phyloP scores from a whole-genome alignment of 2,888 invertebrate species.

The Diarsia mendica region DNA sequence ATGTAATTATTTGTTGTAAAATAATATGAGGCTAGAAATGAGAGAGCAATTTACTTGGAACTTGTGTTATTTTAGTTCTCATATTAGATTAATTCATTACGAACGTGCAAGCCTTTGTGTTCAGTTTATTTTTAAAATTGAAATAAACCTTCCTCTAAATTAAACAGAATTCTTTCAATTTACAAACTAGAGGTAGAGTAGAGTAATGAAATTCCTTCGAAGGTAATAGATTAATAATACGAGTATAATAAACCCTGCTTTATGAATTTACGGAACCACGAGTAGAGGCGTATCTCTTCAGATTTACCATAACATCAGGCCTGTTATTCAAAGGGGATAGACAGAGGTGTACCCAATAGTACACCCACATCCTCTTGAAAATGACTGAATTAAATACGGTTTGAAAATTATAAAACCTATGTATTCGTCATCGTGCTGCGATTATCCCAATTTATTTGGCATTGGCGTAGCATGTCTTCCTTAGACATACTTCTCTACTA shows the following conservation, averaged over 20 bases:
- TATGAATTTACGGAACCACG: background rate
- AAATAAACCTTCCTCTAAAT: conserved; percentile 4
- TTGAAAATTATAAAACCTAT: background rate
- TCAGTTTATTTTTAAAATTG: background rate
- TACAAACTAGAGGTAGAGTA: background rate
- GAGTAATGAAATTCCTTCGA: background rate
- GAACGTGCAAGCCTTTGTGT: background rate
- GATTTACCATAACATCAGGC: background rate
- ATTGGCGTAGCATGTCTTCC: too few species aligned
- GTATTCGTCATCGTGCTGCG: too few species aligned
- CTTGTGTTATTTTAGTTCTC: background rate
- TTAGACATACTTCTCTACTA: background rate
- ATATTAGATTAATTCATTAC: conserved; percentile 4
- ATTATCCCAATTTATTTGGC: background rate
- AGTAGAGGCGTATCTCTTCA: background rate
- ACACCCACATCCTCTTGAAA: background rate
- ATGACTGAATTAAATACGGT: background rate
- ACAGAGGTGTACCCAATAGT: background rate
- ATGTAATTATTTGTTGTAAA: conserved; percentile 1
- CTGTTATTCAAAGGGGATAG: background rate
- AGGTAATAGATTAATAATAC: background rate
- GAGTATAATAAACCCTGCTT: background rate
- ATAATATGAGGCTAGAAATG: background rate
- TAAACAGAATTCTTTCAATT: background rate
- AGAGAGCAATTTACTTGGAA: conserved; percentile 9